Evolutionary conservation across 2,797 vertebrate genomes (phyloP), one percentile per base, ranked within the genome.

Genomic region (Parotocinclus haroldoi): DNA sequence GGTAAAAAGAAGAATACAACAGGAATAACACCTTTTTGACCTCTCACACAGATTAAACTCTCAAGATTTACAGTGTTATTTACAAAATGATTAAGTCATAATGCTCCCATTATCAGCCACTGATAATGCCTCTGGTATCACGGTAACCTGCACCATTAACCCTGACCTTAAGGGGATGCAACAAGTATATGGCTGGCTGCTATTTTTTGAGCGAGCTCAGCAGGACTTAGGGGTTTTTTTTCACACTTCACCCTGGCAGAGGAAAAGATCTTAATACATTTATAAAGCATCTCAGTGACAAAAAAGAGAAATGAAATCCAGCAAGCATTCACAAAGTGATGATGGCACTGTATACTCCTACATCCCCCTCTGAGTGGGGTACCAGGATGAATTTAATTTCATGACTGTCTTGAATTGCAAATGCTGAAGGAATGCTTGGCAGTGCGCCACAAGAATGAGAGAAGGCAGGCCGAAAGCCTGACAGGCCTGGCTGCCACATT

Each of bases 341-440:
- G 66, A 69, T 77, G 77, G 63, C 68, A 68, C 61, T 69, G 62
- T 74, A 75, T 71, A 75, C 72, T 76, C 69, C 78, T 67, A 76
- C 62, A 54, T 77, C 58, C 66, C 68, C 64, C 71, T 63, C 66
- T 13, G 40, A 63, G 58, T 17, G 18, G 57, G 27, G 66, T 66
- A 60, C 64, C 54, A 57, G 75, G 76, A 68, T 58, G 58, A 76
- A 74, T 80, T 76, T 70, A 79, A 79, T 83, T 81, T 80, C 5
- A 11, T 76, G 78, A 76, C 75, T 69, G 76, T 72, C 79, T 77
- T 72, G 69, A 73, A 80, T 80, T 76, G 72, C 75, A 77, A 78
- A 82, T 81, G 77, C 62, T 49, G 62, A 70, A 71, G 66, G 76
- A 79, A 66, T 71, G 64, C 63, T 77, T 80, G 78, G 78, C 74